Evolutionary conservation across 2,797 vertebrate genomes (phyloP).

Genomic region (Micrastur ruficollis): DNA sequence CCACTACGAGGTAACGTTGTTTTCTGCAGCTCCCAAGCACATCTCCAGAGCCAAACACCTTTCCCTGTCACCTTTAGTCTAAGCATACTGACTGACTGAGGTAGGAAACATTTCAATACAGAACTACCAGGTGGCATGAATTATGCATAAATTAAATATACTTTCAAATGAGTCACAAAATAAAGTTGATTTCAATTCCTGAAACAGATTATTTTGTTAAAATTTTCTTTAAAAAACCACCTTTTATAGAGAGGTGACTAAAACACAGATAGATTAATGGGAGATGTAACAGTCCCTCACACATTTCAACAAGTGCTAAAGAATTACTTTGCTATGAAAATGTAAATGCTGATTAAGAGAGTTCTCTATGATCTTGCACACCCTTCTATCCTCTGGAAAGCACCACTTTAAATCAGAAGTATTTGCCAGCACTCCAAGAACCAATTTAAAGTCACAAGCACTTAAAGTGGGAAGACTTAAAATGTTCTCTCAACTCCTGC

Average conservation of each 20-base stretch:
- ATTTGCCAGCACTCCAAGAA: not conserved
- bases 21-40: not conserved
- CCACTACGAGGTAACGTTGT: fast-evolving
- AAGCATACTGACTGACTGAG: fast-evolving
- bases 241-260: not conserved
- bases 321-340: not conserved
- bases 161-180: not conserved
- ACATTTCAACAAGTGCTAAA: not conserved
- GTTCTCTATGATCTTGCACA: not conserved
- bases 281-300: not conserved
- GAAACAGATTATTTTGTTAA: not conserved
- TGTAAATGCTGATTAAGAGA: not conserved
- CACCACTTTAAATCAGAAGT: not conserved
- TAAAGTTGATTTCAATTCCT: not conserved
- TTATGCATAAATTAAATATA: not conserved
- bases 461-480: not conserved
- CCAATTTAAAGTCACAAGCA: not conserved
- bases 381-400: not conserved
- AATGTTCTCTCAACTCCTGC: not conserved
- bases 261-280: not conserved
- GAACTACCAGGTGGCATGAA: not conserved
- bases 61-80: not conserved
- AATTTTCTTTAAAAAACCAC: not conserved
- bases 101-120: not conserved
- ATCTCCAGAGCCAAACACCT: not conserved